phyloP scores from a whole-genome alignment of 2,113 vertebrate species.

The Microtus montanus region DNA sequence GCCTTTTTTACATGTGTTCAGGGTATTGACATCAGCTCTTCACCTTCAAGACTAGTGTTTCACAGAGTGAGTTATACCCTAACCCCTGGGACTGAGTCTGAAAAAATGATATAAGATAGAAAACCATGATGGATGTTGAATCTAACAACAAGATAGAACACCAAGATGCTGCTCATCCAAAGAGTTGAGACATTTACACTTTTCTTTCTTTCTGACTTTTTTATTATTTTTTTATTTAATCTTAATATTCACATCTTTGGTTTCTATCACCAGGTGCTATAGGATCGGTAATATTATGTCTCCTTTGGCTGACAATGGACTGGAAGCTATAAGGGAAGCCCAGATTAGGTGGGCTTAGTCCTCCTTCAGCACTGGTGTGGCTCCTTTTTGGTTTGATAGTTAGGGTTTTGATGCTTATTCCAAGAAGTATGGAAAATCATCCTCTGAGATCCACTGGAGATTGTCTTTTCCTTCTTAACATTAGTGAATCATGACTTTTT shows the following conservation, averaged over 20 bases:
- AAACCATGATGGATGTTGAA: neutral
- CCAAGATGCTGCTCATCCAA: no score
- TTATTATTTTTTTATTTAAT: neutral
- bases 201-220: neutral
- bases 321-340: neutral
- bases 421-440: neutral
- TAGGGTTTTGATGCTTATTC: no score
- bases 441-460: neutral
- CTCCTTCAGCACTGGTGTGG: neutral
- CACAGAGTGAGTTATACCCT: neutral
- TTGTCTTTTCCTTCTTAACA: neutral
- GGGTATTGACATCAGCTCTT: no score
- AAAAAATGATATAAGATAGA: neutral
- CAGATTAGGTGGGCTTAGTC: no score
- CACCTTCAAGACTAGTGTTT: no score
- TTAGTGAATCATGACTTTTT: neutral
- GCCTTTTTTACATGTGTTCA: neutral
- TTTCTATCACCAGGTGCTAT: neutral
- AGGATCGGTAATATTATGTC: fast-evolving
- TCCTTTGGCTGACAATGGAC: neutral
- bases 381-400: neutral
- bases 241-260: neutral
- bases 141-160: neutral
- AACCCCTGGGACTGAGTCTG: neutral
- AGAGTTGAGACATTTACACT: no score